These are phyloP conservation scores for Uloborus plumipes DNA, from an alignment of 2,888 invertebrate species.

Conservation along the genomic window DNA sequence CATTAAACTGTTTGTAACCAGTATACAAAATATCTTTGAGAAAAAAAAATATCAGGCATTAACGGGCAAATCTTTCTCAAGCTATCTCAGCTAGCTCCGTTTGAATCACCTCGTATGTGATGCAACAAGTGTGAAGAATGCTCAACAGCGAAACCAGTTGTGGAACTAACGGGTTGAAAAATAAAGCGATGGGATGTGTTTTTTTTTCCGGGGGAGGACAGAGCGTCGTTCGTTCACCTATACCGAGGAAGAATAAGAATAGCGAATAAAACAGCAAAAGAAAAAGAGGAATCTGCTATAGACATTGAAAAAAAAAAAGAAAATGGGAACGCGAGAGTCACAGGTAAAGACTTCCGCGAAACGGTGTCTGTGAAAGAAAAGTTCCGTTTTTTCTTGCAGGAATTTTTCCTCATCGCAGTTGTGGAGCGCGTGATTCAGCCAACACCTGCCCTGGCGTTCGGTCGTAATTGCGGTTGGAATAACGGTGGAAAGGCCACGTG, in stretches of 20 bases:
- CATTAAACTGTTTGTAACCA: too few species aligned
- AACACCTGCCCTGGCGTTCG: too few species aligned
- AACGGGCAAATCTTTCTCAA: too few species aligned
- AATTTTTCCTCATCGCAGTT: too few species aligned
- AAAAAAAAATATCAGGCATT: slow-evolving; percentile 3
- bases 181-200: too few species aligned
- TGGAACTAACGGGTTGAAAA: too few species aligned
- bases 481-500: slow-evolving; percentile 1
- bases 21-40: not conserved
- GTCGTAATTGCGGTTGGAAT: not conserved
- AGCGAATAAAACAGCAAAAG: slow-evolving; percentile 34
- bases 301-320: slow-evolving; percentile 63
- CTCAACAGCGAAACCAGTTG: too few species aligned
- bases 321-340: slow-evolving; percentile 38
- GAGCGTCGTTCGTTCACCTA: slow-evolving; percentile 55
- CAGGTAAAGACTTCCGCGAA: slow-evolving; percentile 38
- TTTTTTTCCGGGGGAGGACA: too few species aligned
- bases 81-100: too few species aligned
- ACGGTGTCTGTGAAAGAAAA: slow-evolving; percentile 30
- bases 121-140: too few species aligned
- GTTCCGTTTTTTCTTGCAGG: slow-evolving; percentile 20
- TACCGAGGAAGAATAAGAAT: slow-evolving; percentile 54
- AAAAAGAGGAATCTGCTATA: slow-evolving; percentile 47
- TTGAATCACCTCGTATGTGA: too few species aligned
- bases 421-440: too few species aligned